Conservation (phyloP, 1,140 invertebrate species). For the Drosophila saltans region DNA sequence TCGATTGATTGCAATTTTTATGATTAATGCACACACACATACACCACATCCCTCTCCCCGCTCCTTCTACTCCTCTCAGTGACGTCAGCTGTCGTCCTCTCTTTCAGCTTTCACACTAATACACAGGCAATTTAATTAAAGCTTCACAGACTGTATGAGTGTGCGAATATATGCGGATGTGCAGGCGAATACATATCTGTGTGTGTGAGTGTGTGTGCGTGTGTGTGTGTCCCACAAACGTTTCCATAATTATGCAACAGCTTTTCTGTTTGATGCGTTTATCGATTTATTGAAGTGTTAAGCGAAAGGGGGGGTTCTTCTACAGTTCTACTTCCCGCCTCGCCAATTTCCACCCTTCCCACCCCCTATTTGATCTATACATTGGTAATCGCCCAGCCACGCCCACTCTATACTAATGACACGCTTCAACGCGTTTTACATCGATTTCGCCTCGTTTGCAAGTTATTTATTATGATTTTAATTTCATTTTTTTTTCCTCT, state of each 20-base stretch:
- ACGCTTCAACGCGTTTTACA: conserved; percentile 76
- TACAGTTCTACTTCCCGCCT: conserved; percentile 36
- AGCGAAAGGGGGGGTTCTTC: conserved; percentile 60
- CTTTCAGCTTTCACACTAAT: conserved; percentile 48
- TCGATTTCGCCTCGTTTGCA: conserved; percentile 74
- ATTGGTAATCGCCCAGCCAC: conserved; percentile 5
- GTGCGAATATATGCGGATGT: conserved; percentile 28
- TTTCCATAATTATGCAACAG: conserved; percentile 74
- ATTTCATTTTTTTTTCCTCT: conserved; percentile 9
- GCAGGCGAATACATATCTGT: background rate
- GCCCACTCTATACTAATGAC: conserved; percentile 58
- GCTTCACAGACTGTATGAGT: conserved; percentile 21
- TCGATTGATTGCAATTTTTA: conserved; percentile 76
- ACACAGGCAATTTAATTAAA: conserved; percentile 72
- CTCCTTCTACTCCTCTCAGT: background rate
- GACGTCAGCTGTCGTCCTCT: conserved; percentile 7
- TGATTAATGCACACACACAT: conserved; percentile 55
- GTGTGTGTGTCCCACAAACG: conserved; percentile 34
- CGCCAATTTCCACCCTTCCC: conserved; percentile 25
- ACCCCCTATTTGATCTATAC: background rate
- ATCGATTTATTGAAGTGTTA: conserved; percentile 80
- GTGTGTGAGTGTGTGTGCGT: conserved; percentile 28
- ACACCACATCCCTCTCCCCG: too few species aligned
- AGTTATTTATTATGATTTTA: conserved; percentile 75
- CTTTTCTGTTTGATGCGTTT: conserved; percentile 77